Evolutionary conservation across 2,888 invertebrate genomes (phyloP).

Genomic region (Drosophila anceps): DNA sequence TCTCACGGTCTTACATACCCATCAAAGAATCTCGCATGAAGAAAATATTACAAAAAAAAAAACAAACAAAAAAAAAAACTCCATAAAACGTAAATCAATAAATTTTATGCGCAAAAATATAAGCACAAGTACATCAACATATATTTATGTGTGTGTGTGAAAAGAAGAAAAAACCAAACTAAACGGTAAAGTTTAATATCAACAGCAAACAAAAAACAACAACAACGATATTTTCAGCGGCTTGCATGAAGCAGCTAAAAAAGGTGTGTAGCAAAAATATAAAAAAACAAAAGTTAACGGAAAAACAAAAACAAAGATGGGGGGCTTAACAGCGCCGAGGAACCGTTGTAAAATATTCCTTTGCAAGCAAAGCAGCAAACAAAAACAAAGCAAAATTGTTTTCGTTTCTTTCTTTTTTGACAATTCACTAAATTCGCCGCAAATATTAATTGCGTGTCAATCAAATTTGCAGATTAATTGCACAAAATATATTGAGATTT

Average conservation of each 20-base stretch:
- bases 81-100: conserved; percentile 46
- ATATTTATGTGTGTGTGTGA: conserved; percentile 22
- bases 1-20: conserved; percentile 36
- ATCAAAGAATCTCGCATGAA: conserved; percentile 57
- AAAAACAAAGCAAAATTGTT: not conserved
- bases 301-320: conserved; percentile 5
- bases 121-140: conserved; percentile 17
- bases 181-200: conserved; percentile 26
- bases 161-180: conserved; percentile 27
- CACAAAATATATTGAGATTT: conserved; percentile 35
- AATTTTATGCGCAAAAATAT: conserved; percentile 41
- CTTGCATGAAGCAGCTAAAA: conserved; percentile 78
- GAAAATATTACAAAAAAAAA: conserved; percentile 3
- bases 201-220: conserved; percentile 34
- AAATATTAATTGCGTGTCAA: conserved; percentile 44
- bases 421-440: conserved; percentile 16
- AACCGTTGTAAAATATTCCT: conserved; percentile 8
- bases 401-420: not conserved
- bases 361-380: conserved; percentile 21
- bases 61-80: conserved; percentile 15
- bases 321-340: not conserved
- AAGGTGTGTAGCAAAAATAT: conserved; percentile 66
- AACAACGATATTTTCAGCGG: conserved; percentile 52
- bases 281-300: conserved; percentile 1
- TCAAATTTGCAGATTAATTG: conserved; percentile 38